A percentile compares a stretch with the other conserved stretches of the same genome.
phyloP scores from a whole-genome alignment of 2,888 invertebrate genomes.

The Chirona hameri region DNA sequence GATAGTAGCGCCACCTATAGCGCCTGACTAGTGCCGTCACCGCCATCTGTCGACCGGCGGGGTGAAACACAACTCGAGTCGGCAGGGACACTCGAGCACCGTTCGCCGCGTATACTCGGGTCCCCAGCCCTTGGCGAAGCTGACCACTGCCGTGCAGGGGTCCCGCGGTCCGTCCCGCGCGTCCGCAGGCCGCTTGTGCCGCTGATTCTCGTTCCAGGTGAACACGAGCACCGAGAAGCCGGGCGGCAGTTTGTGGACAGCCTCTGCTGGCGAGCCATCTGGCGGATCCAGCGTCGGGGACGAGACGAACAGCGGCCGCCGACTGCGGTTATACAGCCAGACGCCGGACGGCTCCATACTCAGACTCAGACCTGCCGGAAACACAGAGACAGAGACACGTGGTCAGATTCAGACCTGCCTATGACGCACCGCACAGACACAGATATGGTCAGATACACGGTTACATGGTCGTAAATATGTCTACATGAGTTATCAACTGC shows the following conservation, averaged over 20 bases:
- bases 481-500: too few relatives aligned
- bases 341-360: conserved; percentile 78
- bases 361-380: conserved; percentile 66
- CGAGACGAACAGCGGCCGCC: conserved; percentile 76
- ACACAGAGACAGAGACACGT: neutral
- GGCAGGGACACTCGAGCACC: conserved; percentile 85
- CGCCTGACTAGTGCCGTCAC: conserved; percentile 26
- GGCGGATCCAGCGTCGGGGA: conserved; percentile 76
- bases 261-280: conserved; percentile 52
- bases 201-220: conserved; percentile 54
- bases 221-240: conserved; percentile 84
- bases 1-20: neutral
- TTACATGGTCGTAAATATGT: too few relatives aligned
- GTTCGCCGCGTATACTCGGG: conserved; percentile 77
- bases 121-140: conserved; percentile 94
- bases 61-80: conserved; percentile 76
- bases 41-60: neutral
- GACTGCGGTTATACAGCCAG: conserved; percentile 82
- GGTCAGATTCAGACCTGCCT: neutral
- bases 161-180: conserved; percentile 69
- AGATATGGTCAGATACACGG: too few relatives aligned
- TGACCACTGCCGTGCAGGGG: conserved; percentile 77
- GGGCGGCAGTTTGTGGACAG: conserved; percentile 72
- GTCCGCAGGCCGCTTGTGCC: neutral
- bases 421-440: too few relatives aligned